Evolutionary conservation across 2,888 invertebrate genomes (phyloP).

Genomic region (Crepidodera aurea): DNA sequence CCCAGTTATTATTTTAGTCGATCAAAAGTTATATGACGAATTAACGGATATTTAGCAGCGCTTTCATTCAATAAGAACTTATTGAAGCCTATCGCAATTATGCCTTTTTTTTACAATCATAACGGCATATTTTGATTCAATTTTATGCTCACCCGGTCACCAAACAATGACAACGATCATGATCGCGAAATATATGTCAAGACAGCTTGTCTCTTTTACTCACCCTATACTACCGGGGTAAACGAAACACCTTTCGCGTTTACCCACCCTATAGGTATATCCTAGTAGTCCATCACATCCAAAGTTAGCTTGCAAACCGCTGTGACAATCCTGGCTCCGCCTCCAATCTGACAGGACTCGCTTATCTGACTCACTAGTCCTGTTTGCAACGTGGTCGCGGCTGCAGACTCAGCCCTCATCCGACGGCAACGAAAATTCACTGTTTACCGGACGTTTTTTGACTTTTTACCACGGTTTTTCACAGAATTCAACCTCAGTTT

Average conservation of each 20-base stretch:
- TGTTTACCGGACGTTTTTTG: conserved; percentile 31
- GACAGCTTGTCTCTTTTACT: conserved; percentile 24
- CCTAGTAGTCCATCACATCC: conserved; percentile 49
- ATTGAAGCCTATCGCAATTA: conserved; percentile 27
- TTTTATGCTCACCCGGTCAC: conserved; percentile 37
- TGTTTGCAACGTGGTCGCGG: conserved; percentile 57
- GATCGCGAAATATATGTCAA: conserved; percentile 35
- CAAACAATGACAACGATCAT: conserved; percentile 33
- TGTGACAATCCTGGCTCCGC: conserved; percentile 61
- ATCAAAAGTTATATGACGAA: not conserved
- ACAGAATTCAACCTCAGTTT: conserved; percentile 45
- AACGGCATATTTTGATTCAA: conserved; percentile 42
- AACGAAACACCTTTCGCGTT: conserved; percentile 41
- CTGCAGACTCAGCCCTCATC: conserved; percentile 52
- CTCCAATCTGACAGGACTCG: conserved; percentile 56
- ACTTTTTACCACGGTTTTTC: not conserved
- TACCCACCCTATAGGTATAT: conserved; percentile 52
- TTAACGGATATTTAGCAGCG: conserved; percentile 24
- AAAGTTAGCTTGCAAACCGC: conserved; percentile 61
- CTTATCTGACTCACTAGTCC: conserved; percentile 60
- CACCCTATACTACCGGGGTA: conserved; percentile 36
- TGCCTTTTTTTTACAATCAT: conserved; percentile 27
- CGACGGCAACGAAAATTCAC: conserved; percentile 53
- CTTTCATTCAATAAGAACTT: conserved; percentile 9
- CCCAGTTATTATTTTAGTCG: not conserved